phyloP scores from a whole-genome alignment of 2,113 vertebrate genomes.

The Craseonycteris thonglongyai region DNA sequence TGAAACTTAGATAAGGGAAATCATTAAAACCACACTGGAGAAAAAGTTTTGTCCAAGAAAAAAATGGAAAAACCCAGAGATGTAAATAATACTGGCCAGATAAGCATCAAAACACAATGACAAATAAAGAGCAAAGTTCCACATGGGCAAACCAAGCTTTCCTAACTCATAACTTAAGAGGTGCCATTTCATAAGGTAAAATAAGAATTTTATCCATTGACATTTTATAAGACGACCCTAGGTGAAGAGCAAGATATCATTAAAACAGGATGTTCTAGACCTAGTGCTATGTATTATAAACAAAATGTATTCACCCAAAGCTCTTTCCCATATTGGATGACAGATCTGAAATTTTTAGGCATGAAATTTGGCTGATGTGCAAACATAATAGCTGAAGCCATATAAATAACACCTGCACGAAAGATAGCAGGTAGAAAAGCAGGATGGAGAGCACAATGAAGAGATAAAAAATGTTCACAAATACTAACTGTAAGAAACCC shows the following conservation, averaged over 20 bases:
- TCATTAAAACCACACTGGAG: not conserved
- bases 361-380: not conserved
- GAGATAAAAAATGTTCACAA: not conserved
- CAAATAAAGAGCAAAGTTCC: not conserved
- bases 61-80: not conserved
- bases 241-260: not conserved
- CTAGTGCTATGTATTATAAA: not conserved
- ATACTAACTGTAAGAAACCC: not conserved
- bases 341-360: not conserved
- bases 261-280: not conserved
- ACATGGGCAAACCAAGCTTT: not conserved
- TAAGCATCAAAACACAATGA: not conserved
- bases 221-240: not conserved
- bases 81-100: not conserved
- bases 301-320: not conserved
- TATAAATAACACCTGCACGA: not conserved
- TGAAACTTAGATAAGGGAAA: not conserved
- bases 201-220: not conserved
- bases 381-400: not conserved
- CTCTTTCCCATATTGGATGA: not conserved
- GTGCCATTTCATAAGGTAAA: not conserved
- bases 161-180: not conserved
- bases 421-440: not conserved
- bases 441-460: not conserved
- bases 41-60: not conserved